phyloP scores from a whole-genome alignment of 2,797 vertebrate species.

The Chelon auratus region DNA sequence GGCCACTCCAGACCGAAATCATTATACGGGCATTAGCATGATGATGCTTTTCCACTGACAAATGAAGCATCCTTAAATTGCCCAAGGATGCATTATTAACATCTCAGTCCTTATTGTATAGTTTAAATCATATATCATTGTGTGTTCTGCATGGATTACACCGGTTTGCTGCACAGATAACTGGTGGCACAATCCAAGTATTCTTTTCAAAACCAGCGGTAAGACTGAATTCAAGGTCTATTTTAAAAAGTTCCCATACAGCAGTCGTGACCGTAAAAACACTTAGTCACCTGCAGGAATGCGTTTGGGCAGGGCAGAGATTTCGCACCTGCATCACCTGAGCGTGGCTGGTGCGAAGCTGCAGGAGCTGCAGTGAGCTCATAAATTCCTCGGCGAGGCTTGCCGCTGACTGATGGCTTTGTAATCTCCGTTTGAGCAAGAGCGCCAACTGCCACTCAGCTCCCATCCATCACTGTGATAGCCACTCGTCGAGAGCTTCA shows the following conservation, averaged over 20 bases:
- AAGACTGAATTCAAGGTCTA: slow-evolving; percentile 19
- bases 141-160: slow-evolving; percentile 23
- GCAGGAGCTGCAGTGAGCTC: slow-evolving; percentile 35
- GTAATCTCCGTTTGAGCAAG: slow-evolving; percentile 55
- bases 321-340: slow-evolving; percentile 57
- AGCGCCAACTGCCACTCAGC: slow-evolving; percentile 65
- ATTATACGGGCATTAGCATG: slow-evolving; percentile 58
- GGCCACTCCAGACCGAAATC: slow-evolving; percentile 41
- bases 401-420: slow-evolving; percentile 56
- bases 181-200: slow-evolving; percentile 9
- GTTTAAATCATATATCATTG: slow-evolving; percentile 28
- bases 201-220: slow-evolving; percentile 11
- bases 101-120: slow-evolving; percentile 26
- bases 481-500: slow-evolving; percentile 28
- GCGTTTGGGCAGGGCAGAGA: slow-evolving; percentile 19
- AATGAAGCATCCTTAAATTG: slow-evolving; percentile 49
- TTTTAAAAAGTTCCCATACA: neutral
- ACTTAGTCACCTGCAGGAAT: slow-evolving; percentile 61
- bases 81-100: slow-evolving; percentile 42
- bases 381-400: slow-evolving; percentile 67
- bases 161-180: slow-evolving; percentile 15
- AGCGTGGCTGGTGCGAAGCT: slow-evolving; percentile 10
- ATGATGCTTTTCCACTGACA: slow-evolving; percentile 43
- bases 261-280: slow-evolving; percentile 53
- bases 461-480: slow-evolving; percentile 58